phyloP scores from a whole-genome alignment of 2,888 invertebrate genomes.

The Microctonus aethiopoides region DNA sequence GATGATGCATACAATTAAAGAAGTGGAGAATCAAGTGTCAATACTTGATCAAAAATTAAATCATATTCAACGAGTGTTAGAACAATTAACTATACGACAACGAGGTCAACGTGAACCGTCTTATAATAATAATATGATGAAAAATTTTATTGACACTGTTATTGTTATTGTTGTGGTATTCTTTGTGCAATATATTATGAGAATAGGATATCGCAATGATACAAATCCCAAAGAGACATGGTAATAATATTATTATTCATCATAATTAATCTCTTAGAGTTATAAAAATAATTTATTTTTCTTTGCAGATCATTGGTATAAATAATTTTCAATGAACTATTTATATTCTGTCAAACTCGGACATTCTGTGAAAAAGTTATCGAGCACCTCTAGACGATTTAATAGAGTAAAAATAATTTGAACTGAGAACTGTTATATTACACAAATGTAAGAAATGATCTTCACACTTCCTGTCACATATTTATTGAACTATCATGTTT shows the following conservation, averaged over 20 bases:
- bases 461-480: neutral
- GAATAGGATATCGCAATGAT: constrained; percentile 50
- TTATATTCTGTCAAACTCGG: neutral
- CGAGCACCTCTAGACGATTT: neutral
- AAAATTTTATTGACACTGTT: constrained; percentile 58
- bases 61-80: constrained; percentile 60
- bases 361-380: neutral
- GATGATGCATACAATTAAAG: constrained; percentile 56
- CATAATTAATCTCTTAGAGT: no score
- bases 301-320: constrained; percentile 7
- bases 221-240: constrained; percentile 51
- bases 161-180: constrained; percentile 59
- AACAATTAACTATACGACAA: constrained; percentile 60
- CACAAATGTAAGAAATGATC: neutral
- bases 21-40: constrained; percentile 56
- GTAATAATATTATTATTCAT: constrained; percentile 40
- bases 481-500: neutral
- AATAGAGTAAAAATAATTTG: neutral
- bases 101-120: constrained; percentile 56
- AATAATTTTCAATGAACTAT: neutral
- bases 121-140: constrained; percentile 53
- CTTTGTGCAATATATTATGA: constrained; percentile 59
- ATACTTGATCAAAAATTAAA: constrained; percentile 61
- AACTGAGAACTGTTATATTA: neutral
- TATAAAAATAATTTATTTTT: neutral